Conservation (phyloP, 2,113 vertebrate species). For the Laticauda laticaudata region DNA sequence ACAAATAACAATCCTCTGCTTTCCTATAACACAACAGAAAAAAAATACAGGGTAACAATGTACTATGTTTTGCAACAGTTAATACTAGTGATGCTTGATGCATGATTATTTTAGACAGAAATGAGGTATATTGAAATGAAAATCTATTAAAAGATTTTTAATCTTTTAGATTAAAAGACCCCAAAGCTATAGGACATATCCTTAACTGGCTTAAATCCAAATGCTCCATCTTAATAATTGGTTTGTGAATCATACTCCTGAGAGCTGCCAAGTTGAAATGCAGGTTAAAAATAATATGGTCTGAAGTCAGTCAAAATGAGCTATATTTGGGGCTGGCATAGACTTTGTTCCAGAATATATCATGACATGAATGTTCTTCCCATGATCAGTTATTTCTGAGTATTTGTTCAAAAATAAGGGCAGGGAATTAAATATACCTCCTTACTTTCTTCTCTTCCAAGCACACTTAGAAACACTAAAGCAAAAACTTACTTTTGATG, state of each 20-base stretch:
- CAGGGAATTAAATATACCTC: background rate
- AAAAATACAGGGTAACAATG: background rate
- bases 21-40: background rate
- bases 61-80: background rate
- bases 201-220: conserved; percentile 21
- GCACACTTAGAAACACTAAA: background rate
- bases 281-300: conserved; percentile 4
- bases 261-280: conserved; percentile 8
- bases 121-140: conserved; percentile 14
- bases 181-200: background rate
- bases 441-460: background rate
- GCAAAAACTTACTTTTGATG: background rate
- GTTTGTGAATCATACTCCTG: conserved; percentile 27
- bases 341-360: background rate
- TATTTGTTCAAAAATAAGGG: background rate
- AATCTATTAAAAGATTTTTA: conserved; percentile 9
- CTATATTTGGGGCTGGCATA: background rate
- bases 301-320: conserved; percentile 21
- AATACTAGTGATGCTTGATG: background rate
- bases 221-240: conserved; percentile 21
- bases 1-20: background rate
- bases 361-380: background rate
- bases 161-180: background rate
- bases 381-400: background rate
- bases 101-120: conserved; percentile 18